Evolutionary conservation across 2,113 vertebrate genomes (phyloP).

Genomic region (Lathamus discolor): DNA sequence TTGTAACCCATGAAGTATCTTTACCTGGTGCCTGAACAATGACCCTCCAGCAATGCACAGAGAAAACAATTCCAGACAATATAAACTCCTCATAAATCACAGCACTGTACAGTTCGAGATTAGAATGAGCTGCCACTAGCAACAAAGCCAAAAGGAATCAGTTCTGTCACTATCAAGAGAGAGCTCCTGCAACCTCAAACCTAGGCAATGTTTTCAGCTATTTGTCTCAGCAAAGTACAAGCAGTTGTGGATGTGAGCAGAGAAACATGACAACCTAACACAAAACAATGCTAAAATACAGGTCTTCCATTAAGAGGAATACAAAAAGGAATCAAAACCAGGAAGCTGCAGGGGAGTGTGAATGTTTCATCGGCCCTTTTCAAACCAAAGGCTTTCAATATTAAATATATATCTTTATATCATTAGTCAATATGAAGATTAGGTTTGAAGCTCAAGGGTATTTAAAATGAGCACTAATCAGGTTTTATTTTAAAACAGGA

Average conservation of each 20-base stretch:
- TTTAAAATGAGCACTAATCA: not conserved
- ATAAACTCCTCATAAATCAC: conserved; percentile 7
- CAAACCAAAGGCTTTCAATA: not conserved
- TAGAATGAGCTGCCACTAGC: conserved; percentile 59
- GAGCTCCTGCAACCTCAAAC: not conserved
- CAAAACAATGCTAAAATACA: not conserved
- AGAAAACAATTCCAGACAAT: not conserved
- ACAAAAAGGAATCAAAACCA: not conserved
- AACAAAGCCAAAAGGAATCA: conserved; percentile 52
- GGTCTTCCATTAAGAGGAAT: not conserved
- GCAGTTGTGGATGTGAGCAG: not conserved
- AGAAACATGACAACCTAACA: not conserved
- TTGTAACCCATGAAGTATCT: not conserved
- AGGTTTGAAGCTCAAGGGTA: not conserved
- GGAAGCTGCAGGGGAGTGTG: not conserved
- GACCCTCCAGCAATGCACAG: not conserved
- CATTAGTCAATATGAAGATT: not conserved
- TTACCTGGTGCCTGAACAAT: not conserved
- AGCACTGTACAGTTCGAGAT: conserved; percentile 31
- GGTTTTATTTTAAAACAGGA: not conserved
- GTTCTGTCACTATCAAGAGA: conserved; percentile 2
- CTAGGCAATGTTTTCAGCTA: not conserved
- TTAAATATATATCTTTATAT: not conserved
- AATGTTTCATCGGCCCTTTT: not conserved
- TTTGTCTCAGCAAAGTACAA: conserved; percentile 13